Evolutionary conservation across 1,140 invertebrate genomes (phyloP).

Genomic region (Solenopsis invicta): DNA sequence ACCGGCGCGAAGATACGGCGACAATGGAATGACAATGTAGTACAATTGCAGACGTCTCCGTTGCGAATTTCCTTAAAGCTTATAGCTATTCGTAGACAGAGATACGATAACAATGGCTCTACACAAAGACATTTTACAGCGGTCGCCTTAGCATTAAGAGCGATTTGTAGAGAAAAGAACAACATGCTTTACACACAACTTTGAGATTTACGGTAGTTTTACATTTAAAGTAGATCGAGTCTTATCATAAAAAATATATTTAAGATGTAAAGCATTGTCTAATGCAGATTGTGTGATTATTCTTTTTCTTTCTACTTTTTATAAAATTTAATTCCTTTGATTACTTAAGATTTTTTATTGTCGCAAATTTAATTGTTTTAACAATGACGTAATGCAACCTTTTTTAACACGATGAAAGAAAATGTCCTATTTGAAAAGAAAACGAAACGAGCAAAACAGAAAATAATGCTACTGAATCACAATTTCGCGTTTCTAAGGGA

Average conservation of each 20-base stretch:
- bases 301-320: not conserved
- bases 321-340: not conserved
- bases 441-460: not conserved
- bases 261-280: not conserved
- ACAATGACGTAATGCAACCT: not conserved
- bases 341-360: not conserved
- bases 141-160: not conserved
- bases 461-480: not conserved
- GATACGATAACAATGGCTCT: constrained; percentile 26
- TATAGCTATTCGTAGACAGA: constrained; percentile 29
- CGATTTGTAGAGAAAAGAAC: not conserved
- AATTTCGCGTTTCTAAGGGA: not conserved
- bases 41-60: constrained; percentile 30
- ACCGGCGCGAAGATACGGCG: constrained; percentile 21
- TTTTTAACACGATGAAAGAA: not conserved
- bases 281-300: not conserved
- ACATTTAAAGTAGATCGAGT: not conserved
- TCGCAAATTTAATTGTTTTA: not conserved
- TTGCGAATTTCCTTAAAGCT: constrained; percentile 19
- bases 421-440: not conserved
- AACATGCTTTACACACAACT: not conserved
- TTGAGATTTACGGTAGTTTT: not conserved
- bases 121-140: not conserved
- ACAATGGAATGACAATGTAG: constrained; percentile 52
- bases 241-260: not conserved